Evolutionary conservation across 2,888 invertebrate genomes (phyloP).

Genomic region (Phaonia tiefii): DNA sequence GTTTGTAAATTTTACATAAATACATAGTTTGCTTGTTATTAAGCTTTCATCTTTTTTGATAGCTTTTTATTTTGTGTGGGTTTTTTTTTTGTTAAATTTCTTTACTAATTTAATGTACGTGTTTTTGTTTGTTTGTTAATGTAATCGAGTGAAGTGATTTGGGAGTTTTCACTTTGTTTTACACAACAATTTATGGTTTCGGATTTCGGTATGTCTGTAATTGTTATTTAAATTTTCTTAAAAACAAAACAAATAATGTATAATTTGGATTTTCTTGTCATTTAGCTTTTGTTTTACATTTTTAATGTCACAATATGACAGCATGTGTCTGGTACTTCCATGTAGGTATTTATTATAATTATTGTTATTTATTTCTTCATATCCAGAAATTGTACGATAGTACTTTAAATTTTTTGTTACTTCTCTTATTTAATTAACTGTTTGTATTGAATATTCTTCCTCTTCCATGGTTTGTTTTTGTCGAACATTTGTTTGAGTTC

Average conservation of each 20-base stretch:
- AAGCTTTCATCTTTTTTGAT: too few species aligned
- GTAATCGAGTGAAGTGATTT: slow-evolving; percentile 24
- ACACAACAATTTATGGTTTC: slow-evolving; percentile 41
- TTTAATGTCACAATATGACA: too few species aligned
- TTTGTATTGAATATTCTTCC: background rate
- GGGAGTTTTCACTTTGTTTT: slow-evolving; percentile 44
- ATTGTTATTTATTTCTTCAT: slow-evolving; percentile 20
- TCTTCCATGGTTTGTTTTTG: background rate
- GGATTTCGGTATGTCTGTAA: slow-evolving; percentile 58
- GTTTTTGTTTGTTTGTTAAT: slow-evolving; percentile 13
- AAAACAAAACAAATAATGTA: slow-evolving; percentile 41
- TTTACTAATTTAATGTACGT: slow-evolving; percentile 48
- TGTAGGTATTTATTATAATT: slow-evolving; percentile 4
- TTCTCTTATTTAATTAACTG: too few species aligned
- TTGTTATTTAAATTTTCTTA: slow-evolving; percentile 48
- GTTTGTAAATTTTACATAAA: slow-evolving; percentile 49
- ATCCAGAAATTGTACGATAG: slow-evolving; percentile 13
- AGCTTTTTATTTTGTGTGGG: slow-evolving; percentile 13
- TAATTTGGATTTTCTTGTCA: too few species aligned
- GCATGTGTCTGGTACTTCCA: too few species aligned
- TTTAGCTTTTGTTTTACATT: too few species aligned
- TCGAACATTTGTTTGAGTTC: slow-evolving; percentile 42
- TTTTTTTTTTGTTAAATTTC: slow-evolving; percentile 28
- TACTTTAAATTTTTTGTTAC: background rate
- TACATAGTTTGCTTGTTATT: slow-evolving; percentile 38